Evolutionary conservation across 1,140 invertebrate species (phyloP), one percentile per base, ranked within the genome.

Genomic region (Goniozus legneri): DNA sequence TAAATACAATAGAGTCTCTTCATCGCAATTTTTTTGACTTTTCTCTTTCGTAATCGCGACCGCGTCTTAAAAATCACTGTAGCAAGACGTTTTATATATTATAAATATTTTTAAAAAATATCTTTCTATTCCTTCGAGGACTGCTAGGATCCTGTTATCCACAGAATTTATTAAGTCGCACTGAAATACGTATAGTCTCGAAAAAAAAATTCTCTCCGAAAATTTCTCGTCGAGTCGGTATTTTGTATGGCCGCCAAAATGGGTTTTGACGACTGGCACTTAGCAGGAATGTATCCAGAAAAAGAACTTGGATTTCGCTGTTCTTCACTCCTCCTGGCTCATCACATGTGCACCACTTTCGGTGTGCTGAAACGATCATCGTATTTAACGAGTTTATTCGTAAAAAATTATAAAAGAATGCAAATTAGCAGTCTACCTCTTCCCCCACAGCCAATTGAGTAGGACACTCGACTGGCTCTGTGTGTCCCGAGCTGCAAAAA

Each of bases 371-470:
- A 69, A 64, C 44, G 48, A 47, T 10, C 7, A 46, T 33, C 34
- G 13, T n/a, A 30, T 15, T 12, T 20, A 36, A n/a, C n/a, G 14
- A 18, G 6, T 10, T 18, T 38, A 38, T 38, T 38, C 36, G 3
- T 19, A 18, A 38, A 15, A 3, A 18, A 3, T 1, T 8, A 14
- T 10, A 22, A 14, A 15, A 35, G 3, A 0, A 35, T 15, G 8
- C 21, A 22, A 34, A 54, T 47, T 54, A 36, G 49, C 36, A 47
- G 51, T 44, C 56, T 59, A 76, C 75, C 69, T 75, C 65, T 81
- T 84, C 45, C 87, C 87, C 80, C 85, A 83, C 38, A 89, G 69
- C 87, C 87, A 89, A 69, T 89, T 87, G 54, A 88, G 69, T 14
- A 89, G 77, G 41, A 87, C 84, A 53, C 84, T 87, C 41, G 86